Evolutionary conservation across 2,888 invertebrate species (phyloP), one percentile per base, ranked within the genome.

Genomic region (Globia sparganii): DNA sequence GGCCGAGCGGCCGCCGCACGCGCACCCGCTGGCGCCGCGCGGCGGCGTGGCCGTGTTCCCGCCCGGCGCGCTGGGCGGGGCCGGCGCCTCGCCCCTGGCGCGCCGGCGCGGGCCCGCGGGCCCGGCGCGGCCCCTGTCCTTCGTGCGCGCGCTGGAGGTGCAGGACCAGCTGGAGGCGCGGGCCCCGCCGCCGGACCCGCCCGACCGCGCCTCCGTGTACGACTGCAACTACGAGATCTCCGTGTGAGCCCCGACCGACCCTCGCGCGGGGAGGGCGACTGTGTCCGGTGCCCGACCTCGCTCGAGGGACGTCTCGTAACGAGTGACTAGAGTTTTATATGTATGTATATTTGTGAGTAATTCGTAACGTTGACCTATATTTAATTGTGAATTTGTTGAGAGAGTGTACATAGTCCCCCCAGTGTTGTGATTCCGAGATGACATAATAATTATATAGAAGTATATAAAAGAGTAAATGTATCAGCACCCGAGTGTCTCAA

Each of bases 201-300:
- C 98, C 70, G 98, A 99, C 94, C 98, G 99, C 90, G 98, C 98
- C 91, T 98, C 98, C 95, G 98, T 99, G 87, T 99, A 99, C 96
- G 99, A 99, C 95, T 98, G 98, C 98, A 99, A 99, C 97, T 99
- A 99, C 96, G 99, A 99, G 96, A 99, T 99, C 97, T 99, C 99
- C 89, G 99, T 99, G 97, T 99, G 98, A 98, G 86, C 15, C 75
- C 64, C 70, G 78, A 31, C 13, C 34, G 40, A 2, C 71, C 71
- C 71, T 61, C 46, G 31, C n/a, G 66, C 18, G 65, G 58, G 34
- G 28, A 11, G 37, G 9, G 40, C 5, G 28, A 28, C 62, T 4
- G 13, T 21, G 6, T 25, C 13, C 62, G 62, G 25, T 13, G 62
- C 34, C 49, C 61, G 66, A 53, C 77, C 56, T 67, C 65, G 56